phyloP scores from a whole-genome alignment of 2,888 invertebrate genomes.

The Microchrysa polita region DNA sequence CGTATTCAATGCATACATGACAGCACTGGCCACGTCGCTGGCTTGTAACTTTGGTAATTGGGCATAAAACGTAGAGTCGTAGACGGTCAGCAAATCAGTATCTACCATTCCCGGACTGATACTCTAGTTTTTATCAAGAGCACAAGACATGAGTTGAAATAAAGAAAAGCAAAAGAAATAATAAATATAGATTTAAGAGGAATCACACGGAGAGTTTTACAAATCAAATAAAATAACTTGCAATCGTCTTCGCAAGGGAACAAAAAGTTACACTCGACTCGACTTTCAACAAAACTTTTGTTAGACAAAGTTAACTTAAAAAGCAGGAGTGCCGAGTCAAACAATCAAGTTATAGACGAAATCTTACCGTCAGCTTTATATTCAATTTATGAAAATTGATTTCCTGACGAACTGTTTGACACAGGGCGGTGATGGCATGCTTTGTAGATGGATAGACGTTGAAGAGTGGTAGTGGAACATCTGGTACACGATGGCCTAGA shows the following conservation, averaged over 20 bases:
- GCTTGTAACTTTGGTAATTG: conserved; percentile 66
- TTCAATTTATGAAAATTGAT: conserved; percentile 65
- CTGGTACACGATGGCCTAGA: conserved; percentile 66
- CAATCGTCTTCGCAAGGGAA: neutral
- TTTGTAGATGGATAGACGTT: conserved; percentile 70
- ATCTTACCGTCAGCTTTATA: conserved; percentile 64
- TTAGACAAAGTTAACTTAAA: neutral
- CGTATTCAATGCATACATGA: conserved; percentile 70
- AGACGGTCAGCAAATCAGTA: conserved; percentile 66
- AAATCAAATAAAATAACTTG: neutral
- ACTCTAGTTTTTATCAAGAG: conserved; percentile 66
- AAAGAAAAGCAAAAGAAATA: neutral
- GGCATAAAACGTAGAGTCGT: conserved; percentile 58
- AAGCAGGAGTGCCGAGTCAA: neutral
- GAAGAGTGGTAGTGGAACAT: conserved; percentile 66
- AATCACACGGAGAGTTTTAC: neutral
- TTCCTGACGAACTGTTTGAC: conserved; percentile 70
- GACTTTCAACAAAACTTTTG: neutral
- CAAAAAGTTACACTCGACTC: neutral
- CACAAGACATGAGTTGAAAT: neutral
- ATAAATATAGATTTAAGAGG: neutral
- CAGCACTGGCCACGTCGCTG: conserved; percentile 71
- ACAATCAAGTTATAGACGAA: neutral
- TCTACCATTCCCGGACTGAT: conserved; percentile 72
- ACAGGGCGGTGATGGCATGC: conserved; percentile 68